These are phyloP conservation scores for Brachypalpus laphriformis DNA, from an alignment of 2,888 invertebrate species.

Conservation along the genomic window DNA sequence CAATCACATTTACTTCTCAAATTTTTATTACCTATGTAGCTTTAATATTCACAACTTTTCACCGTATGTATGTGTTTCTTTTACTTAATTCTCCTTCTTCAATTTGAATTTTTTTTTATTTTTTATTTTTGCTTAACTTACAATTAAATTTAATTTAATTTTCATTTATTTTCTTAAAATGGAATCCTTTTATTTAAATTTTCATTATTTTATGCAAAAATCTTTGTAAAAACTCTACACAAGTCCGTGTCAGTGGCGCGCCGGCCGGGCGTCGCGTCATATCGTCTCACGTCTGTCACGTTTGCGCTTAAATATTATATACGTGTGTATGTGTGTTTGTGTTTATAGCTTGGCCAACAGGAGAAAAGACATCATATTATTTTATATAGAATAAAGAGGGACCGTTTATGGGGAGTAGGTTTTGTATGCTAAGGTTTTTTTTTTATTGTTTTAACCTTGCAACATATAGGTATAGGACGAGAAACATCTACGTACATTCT, in stretches of 20 bases:
- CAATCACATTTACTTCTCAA: constrained; percentile 81
- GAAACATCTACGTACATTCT: constrained; percentile 70
- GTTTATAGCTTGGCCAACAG: constrained; percentile 73
- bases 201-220: constrained; percentile 57
- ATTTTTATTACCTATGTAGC: constrained; percentile 69
- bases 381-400: constrained; percentile 61
- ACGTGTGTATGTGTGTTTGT: too few species aligned
- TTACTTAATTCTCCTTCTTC: constrained; percentile 10
- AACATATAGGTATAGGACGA: constrained; percentile 49
- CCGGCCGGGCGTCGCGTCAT: constrained; percentile 20
- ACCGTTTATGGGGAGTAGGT: constrained; percentile 39
- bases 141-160: constrained; percentile 41
- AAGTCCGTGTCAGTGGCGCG: constrained; percentile 21
- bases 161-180: constrained; percentile 6
- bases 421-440: constrained; percentile 26
- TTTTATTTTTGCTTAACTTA: constrained; percentile 49
- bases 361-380: constrained; percentile 54
- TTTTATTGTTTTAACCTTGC: constrained; percentile 21
- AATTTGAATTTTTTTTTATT: constrained; percentile 7
- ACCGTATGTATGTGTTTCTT: constrained; percentile 71
- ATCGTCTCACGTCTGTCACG: constrained; percentile 20
- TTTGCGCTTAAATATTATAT: constrained; percentile 11
- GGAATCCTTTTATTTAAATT: constrained; percentile 35
- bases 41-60: constrained; percentile 75
- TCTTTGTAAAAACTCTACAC: constrained; percentile 69